Base-by-base conservation (phyloP, 2,888 invertebrate genomes). In the Orthosia cruda region DNA sequence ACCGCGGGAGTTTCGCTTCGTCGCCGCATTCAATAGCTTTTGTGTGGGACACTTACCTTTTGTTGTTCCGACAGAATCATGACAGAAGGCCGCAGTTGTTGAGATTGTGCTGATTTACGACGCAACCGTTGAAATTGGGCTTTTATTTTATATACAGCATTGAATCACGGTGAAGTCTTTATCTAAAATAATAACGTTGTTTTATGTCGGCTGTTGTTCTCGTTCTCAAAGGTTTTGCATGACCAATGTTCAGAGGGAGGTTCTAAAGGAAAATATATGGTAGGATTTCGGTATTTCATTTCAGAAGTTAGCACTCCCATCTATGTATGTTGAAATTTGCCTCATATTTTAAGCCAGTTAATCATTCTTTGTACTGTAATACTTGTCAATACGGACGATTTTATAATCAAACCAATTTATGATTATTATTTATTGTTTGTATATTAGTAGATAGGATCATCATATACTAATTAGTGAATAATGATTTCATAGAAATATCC, bases 31-130 rank as follows among this genome's bases (percentile, higher is more conserved):
- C 89, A 93, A 93, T 92, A 90, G 92, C 91, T 89, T 91, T 93
- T 93, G 91, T 92, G 87, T 77, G 88, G 89, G 88, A 90, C 89
- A 90, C 92, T 92, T 91, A 90, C 92, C 94, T 93, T 91, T 94
- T 94, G 94, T 94, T 92, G 88, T 88, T 79, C 83, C 85, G 89
- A 90, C 92, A 89, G 88, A 88, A 86, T 84, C 91, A 89, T 91
- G 92, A 91, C 92, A 92, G 89, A 93, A 91, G 88, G 90, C 66
- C 85, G 88, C 87, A 83, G 88, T 87, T 89, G 88, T 82, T 87
- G 86, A 90, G 90, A 91, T 93, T 90, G 91, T 89, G 84, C 91
- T 91, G 91, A 93, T 93, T 93, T 93, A 93, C 88, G 91, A 89
- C 87, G 72, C 77, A 86, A 78, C 89, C 88, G 83, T 80, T 84